These are phyloP conservation scores for Micronycteris hirsuta DNA, from an alignment of 2,113 vertebrate species.

Conservation along the genomic window DNA sequence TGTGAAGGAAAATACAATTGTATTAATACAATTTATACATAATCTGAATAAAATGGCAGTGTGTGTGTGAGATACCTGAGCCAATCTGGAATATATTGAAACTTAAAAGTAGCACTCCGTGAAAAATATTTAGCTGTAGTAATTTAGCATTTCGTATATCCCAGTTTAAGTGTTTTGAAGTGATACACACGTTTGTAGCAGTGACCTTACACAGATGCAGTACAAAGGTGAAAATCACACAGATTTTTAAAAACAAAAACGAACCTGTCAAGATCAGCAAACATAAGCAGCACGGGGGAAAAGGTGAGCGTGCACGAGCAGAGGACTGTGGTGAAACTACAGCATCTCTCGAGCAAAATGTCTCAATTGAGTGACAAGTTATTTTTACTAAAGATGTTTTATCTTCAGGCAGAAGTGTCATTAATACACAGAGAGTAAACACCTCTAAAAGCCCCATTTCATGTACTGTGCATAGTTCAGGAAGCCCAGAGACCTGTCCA, in stretches of 20 bases:
- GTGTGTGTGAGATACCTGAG: not conserved
- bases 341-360: not conserved
- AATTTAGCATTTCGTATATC: not conserved
- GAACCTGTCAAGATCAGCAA: not conserved
- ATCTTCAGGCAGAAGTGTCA: conserved; percentile 32
- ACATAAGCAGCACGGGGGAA: not conserved
- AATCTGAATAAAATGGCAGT: not conserved
- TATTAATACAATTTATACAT: not conserved
- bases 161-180: not conserved
- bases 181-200: not conserved
- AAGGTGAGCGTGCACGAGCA: not conserved
- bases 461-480: not conserved
- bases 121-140: not conserved
- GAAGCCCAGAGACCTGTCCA: not conserved
- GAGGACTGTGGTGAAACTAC: not conserved
- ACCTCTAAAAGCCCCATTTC: not conserved
- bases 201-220: not conserved
- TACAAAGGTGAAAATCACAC: not conserved
- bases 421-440: not conserved
- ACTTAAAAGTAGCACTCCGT: not conserved
- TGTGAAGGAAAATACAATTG: not conserved
- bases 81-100: not conserved
- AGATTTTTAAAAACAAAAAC: not conserved
- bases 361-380: not conserved
- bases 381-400: not conserved